Evolutionary conservation across 1,140 invertebrate species (phyloP).

Genomic region (Drosophila bifasciata): DNA sequence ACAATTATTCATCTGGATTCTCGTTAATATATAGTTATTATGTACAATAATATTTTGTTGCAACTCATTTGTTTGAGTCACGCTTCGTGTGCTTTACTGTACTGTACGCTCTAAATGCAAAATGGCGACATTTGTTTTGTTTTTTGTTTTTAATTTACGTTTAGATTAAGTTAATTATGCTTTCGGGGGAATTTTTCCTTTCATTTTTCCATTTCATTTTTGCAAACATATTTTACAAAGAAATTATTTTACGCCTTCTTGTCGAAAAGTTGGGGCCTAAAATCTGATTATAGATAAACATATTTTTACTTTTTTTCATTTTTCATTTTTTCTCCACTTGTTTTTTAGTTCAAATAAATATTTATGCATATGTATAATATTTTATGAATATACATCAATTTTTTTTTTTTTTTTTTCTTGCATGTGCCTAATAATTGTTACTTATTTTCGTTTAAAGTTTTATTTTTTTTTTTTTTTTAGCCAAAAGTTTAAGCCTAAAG

Average conservation of each 20-base stretch:
- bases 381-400: conserved; percentile 40
- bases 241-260: conserved; percentile 77
- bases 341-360: conserved; percentile 75
- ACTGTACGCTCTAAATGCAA: conserved; percentile 78
- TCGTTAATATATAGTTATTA: conserved; percentile 36
- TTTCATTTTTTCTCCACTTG: conserved; percentile 26
- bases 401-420: conserved; percentile 45
- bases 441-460: conserved; percentile 29
- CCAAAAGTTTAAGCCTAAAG: conserved; percentile 80
- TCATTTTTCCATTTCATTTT: conserved; percentile 33
- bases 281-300: conserved; percentile 57
- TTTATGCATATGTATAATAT: conserved; percentile 45
- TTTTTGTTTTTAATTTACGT: conserved; percentile 51
- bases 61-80: conserved; percentile 16
- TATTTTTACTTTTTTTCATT: conserved; percentile 43
- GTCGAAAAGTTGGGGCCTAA: conserved; percentile 76
- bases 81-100: conserved; percentile 41
- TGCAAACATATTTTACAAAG: conserved; percentile 74
- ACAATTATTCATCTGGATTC: conserved; percentile 25
- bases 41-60: conserved; percentile 42
- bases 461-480: conserved; percentile 53
- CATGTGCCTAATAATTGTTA: conserved; percentile 63
- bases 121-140: conserved; percentile 77
- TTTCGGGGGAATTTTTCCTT: conserved; percentile 42
- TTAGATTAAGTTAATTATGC: conserved; percentile 56